Conservation (phyloP, 1,140 invertebrate genomes). For the Monomorium pharaonis region DNA sequence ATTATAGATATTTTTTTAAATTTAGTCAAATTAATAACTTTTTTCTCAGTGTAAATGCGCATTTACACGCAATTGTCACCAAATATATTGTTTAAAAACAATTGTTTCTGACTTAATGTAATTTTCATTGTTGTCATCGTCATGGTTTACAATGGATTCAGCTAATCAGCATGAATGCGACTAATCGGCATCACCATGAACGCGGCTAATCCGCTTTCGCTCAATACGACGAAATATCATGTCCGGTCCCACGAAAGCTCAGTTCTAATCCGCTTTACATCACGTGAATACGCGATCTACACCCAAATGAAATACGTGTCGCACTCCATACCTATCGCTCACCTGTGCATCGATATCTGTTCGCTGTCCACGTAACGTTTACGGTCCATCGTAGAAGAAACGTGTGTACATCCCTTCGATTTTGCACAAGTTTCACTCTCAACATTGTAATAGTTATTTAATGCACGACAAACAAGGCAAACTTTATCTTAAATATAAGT, state of each 20-base stretch:
- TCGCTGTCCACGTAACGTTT: neutral
- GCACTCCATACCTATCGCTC: neutral
- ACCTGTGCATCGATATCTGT: constrained; percentile 4
- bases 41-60: constrained; percentile 20
- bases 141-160: constrained; percentile 13
- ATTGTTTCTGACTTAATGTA: constrained; percentile 18
- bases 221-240: constrained; percentile 56
- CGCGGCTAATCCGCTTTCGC: constrained; percentile 25
- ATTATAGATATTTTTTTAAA: too few species aligned
- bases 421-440: neutral
- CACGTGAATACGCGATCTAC: neutral
- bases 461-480: neutral
- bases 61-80: neutral
- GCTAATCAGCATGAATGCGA: constrained; percentile 34
- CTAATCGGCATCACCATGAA: constrained; percentile 58
- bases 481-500: neutral
- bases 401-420: neutral
- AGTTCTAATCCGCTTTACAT: constrained; percentile 61
- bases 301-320: neutral
- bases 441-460: neutral
- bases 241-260: constrained; percentile 20
- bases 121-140: constrained; percentile 45
- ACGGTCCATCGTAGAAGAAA: neutral
- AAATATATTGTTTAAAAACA: constrained; percentile 41
- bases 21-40: too few species aligned